Base-by-base conservation (phyloP, 1,140 invertebrate genomes). In the Drosophila bipectinata region DNA sequence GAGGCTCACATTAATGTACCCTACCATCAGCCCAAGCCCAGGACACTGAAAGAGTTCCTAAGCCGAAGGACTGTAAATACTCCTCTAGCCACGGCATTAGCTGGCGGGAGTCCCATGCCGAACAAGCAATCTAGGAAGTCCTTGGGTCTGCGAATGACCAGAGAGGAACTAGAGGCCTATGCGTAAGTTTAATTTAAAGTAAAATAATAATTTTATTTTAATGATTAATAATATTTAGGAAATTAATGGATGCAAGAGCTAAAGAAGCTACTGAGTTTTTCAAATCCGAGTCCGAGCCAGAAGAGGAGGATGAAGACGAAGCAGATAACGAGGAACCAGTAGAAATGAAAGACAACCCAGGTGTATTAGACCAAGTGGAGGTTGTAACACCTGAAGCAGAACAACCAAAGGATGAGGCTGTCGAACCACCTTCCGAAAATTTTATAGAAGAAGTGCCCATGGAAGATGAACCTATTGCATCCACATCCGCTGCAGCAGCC, bases 21-120 rank as follows among this genome's bases (percentile, higher is more conserved):
- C 0, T 96, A 96, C 91, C 95, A 96, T 84, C 93, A 93, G 77
- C 96, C 96, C 3, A 95, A 95, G 79, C 93, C 95, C 47, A 92
- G 94, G 41, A 94, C 94, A 1, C 85, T 97, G 4, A 92, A 94
- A 61, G 95, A 96, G 82, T 96, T 96, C 92, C 91, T 96, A 0
- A 92, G 54, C 15, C 73, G 91, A 0, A 72, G 80, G 4, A 92
- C 84, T 8, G 89, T 92, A n/a, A 80, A 87, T 4, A 72, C 77
- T 30, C 91, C 91, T 1, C 18, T 75, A 32, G 79, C 49, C 8
- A 92, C 61, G 74, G 93, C 91, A 0, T 10, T 74, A 48, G 79
- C 56, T 7, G 93, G 59, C 75, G 93, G 75, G 4, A 78, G 74
- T 63, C 78, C 82, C 15, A 76, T 81, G 54, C 81, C 77, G 12